Percentiles rank a stretch among this genome's conserved stretches.
These are phyloP conservation scores for Chrysodeixis includens DNA, from an alignment of 2,888 invertebrate species.

Conservation along the genomic window DNA sequence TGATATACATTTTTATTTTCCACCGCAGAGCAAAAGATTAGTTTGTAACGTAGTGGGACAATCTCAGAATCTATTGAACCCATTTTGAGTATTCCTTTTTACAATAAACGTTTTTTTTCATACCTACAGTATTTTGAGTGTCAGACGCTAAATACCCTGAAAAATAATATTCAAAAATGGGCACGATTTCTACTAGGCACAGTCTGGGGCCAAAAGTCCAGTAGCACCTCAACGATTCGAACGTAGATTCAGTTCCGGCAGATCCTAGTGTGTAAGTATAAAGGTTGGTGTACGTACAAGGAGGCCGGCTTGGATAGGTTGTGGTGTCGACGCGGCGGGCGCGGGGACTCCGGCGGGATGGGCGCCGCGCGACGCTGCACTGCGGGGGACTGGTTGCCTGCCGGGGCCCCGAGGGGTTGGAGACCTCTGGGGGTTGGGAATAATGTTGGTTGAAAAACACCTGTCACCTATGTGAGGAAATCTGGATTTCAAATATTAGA, in stretches of 20 bases:
- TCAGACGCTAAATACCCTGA: no score
- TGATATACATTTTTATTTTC: not conserved
- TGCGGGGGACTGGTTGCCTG: slow-evolving; percentile 66
- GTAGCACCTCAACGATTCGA: no score
- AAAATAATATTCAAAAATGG: no score
- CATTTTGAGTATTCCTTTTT: no score
- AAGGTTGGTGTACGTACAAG: slow-evolving; percentile 76
- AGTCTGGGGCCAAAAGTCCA: no score
- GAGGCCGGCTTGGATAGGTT: slow-evolving; percentile 77
- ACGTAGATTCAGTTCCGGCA: not conserved
- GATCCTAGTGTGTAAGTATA: slow-evolving; percentile 37
- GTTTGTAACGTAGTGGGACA: no score
- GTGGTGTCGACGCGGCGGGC: slow-evolving; percentile 75
- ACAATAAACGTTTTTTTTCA: no score
- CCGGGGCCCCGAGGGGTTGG: slow-evolving; percentile 63
- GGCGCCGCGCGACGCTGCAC: slow-evolving; percentile 70
- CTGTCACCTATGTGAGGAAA: no score
- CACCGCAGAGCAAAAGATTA: not conserved
- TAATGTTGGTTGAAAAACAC: not conserved
- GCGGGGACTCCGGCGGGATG: slow-evolving; percentile 77
- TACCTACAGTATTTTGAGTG: no score
- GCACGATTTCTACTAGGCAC: no score
- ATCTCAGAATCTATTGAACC: no score
- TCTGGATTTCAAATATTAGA: no score
- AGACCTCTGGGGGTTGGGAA: slow-evolving; percentile 69